These are phyloP conservation scores for Muntiacus muntjak DNA, from an alignment of 2,113 vertebrate species.

Conservation along the genomic window DNA sequence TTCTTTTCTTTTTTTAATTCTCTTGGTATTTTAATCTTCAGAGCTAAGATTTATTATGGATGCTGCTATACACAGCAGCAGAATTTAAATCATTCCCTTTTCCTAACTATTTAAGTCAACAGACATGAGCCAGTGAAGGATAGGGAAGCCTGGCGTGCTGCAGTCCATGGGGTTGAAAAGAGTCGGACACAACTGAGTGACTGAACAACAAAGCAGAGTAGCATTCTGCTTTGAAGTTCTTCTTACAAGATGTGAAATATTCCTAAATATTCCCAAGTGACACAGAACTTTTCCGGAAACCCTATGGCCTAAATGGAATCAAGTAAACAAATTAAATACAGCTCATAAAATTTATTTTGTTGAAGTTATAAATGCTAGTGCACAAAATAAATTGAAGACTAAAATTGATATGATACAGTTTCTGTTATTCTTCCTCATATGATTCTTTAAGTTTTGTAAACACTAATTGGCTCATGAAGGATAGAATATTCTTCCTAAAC, in stretches of 20 bases:
- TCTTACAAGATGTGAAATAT: not conserved
- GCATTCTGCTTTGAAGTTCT: not conserved
- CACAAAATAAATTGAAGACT: not conserved
- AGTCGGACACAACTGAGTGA: not conserved
- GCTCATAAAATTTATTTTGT: not conserved
- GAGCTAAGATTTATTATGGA: not conserved
- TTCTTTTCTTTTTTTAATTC: not conserved
- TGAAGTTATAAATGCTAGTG: not conserved
- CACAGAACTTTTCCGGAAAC: not conserved
- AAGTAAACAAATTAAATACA: not conserved
- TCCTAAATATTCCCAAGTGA: not conserved
- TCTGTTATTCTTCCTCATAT: not conserved
- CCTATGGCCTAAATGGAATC: not conserved
- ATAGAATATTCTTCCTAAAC: not conserved
- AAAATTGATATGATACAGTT: not conserved
- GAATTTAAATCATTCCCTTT: not conserved
- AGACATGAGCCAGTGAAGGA: not conserved
- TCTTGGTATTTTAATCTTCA: not conserved
- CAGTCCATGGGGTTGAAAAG: not conserved
- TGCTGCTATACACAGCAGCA: not conserved
- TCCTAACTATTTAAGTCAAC: not conserved
- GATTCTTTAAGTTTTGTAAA: not conserved
- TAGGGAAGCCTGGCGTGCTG: not conserved
- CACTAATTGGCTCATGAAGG: not conserved
- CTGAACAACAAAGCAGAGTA: not conserved